phyloP scores from a whole-genome alignment of 2,113 vertebrate genomes.

The Podarcis cretensis region DNA sequence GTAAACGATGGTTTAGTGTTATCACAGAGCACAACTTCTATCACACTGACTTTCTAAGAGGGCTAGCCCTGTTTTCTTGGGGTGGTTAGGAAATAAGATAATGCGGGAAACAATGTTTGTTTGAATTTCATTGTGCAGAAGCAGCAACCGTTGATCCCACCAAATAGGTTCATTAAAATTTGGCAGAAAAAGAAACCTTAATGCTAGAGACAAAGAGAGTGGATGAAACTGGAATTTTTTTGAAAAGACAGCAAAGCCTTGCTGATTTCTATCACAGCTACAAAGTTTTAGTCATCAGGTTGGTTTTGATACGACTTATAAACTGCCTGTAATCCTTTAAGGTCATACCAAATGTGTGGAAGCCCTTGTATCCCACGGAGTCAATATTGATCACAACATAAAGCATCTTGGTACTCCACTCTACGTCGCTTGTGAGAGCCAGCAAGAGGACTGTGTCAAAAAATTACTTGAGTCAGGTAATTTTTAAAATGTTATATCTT shows the following conservation, averaged over 20 bases:
- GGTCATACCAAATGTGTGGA: constrained; percentile 84
- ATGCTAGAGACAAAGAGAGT: neutral
- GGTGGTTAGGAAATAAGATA: neutral
- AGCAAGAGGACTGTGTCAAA: constrained; percentile 76
- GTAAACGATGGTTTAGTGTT: neutral
- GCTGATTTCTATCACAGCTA: neutral
- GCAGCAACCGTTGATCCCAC: neutral
- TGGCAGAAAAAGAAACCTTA: neutral
- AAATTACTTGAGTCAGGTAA: constrained; percentile 89
- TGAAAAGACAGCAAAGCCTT: constrained; percentile 35
- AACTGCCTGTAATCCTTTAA: constrained; percentile 61
- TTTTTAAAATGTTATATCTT: neutral
- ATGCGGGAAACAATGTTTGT: neutral
- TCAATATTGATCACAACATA: constrained; percentile 78
- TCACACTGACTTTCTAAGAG: neutral
- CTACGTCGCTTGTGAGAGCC: constrained; percentile 83
- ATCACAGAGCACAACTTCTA: neutral
- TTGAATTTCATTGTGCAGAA: neutral
- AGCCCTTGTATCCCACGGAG: constrained; percentile 72
- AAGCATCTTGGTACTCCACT: constrained; percentile 82
- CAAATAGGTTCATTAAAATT: neutral
- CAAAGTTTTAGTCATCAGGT: neutral
- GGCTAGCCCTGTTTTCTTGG: neutral
- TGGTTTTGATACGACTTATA: constrained; percentile 2
- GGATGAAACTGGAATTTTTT: neutral